phyloP scores from a whole-genome alignment of 2,797 vertebrate genomes.

The Manis crassicaudata region DNA sequence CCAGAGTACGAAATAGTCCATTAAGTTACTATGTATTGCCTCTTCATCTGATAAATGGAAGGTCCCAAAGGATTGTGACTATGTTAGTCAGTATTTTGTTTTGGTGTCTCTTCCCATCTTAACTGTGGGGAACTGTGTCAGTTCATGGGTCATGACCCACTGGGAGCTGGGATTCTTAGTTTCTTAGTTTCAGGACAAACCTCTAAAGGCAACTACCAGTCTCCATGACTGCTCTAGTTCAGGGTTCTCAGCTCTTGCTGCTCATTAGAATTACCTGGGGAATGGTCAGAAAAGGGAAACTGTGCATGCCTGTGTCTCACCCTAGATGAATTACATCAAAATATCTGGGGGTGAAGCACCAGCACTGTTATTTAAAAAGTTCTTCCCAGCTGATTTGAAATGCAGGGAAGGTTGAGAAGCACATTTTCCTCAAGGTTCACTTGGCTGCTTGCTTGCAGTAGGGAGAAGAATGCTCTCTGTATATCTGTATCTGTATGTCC shows the following conservation, averaged over 20 bases:
- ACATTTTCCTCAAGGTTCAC: background rate
- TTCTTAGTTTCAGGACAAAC: background rate
- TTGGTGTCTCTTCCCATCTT: background rate
- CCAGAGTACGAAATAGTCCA: background rate
- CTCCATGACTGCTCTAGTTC: background rate
- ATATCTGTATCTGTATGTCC: too few relatives aligned
- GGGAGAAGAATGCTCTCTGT: background rate
- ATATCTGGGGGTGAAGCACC: background rate
- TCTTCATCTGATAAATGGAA: background rate
- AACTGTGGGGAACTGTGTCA: background rate
- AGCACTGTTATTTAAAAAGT: background rate
- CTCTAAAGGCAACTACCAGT: background rate
- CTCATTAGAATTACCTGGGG: background rate
- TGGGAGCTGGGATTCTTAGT: background rate
- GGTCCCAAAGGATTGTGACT: background rate
- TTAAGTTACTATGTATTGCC: background rate
- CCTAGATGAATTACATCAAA: slow-evolving; percentile 21
- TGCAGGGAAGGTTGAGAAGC: background rate
- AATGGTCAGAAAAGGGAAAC: background rate
- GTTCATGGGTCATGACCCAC: background rate
- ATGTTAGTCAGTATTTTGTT: background rate
- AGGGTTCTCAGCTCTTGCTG: background rate
- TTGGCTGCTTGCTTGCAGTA: background rate
- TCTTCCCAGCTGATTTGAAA: background rate
- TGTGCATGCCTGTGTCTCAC: background rate